phyloP scores from a whole-genome alignment of 2,113 vertebrate genomes.

The Pygoscelis antarcticus region DNA sequence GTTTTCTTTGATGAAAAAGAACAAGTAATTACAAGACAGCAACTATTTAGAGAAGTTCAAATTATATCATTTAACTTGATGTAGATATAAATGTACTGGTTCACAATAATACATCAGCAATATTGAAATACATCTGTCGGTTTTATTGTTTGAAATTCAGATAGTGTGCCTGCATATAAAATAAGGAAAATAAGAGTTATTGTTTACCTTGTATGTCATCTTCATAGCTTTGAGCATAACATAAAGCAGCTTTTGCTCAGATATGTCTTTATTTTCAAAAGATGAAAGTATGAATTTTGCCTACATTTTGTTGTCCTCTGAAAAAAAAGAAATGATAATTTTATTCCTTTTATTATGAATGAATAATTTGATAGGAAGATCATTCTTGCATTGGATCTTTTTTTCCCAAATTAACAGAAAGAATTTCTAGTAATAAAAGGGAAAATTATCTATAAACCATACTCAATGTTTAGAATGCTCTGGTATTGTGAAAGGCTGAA shows the following conservation, averaged over 20 bases:
- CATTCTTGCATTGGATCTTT: neutral
- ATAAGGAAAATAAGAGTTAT: neutral
- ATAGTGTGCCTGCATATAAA: neutral
- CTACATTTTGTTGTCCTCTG: neutral
- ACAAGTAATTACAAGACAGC: neutral
- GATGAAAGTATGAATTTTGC: neutral
- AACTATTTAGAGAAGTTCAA: neutral
- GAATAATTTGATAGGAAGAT: neutral
- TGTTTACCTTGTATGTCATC: neutral
- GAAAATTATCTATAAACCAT: neutral
- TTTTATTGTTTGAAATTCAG: neutral
- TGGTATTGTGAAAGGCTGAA: neutral
- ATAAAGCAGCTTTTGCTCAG: neutral
- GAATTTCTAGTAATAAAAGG: neutral
- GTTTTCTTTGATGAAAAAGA: neutral
- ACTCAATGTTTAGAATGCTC: neutral
- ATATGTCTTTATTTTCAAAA: neutral
- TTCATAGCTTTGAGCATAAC: neutral
- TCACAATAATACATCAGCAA: neutral
- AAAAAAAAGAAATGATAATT: neutral
- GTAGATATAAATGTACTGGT: neutral
- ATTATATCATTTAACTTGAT: neutral
- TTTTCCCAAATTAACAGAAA: neutral
- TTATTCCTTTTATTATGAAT: neutral
- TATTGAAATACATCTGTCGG: neutral